Evolutionary conservation across 2,888 invertebrate species (phyloP), one percentile per base, ranked within the genome.

Genomic region (Drosophila longiperda): DNA sequence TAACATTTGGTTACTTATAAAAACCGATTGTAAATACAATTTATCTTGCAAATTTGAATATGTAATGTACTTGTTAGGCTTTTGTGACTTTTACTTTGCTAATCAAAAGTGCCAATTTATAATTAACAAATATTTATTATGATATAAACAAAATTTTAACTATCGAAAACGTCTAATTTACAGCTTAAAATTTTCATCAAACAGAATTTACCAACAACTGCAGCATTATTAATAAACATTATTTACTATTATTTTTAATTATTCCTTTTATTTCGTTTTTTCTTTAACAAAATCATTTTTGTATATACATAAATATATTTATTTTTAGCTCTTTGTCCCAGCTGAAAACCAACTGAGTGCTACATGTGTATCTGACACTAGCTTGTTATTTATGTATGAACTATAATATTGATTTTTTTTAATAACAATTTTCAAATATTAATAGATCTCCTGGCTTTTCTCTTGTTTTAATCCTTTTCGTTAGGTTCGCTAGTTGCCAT

Each of bases 181-280:
- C 38, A 38, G 7, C 3, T 36, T 17, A 5, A 40, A 2, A n/a
- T n/a, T n/a, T 5, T n/a, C n/a, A 40, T n/a, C n/a, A 40, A 38
- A 4, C 38, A 4, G 1, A 17, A 8, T 12, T 40, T 38, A 33
- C 20, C 66, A 49, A 64, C 48, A 32, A 64, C 49, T 49, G 36
- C 61, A 49, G 63, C 15, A 32, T 29, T 12, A 17, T 62, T 29
- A 45, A 55, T 55, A 38, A 11, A 20, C 12, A 38, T n/a, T n/a
- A n/a, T 71, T 42, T 42, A 2, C 9, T 5, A 40, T n/a, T 40
- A 38, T n/a, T n/a, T 12, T 34, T 12, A 12, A 34, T 34, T 34
- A 34, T 34, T 34, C 4, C 1, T 1, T n/a, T 17, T 17, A 9
- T n/a, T 9, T 9, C 9, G 2, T 2, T 6, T 15, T 17, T 15